Conservation (phyloP, 2,797 vertebrate species). For the Xiphorhynchus erythropygius region DNA sequence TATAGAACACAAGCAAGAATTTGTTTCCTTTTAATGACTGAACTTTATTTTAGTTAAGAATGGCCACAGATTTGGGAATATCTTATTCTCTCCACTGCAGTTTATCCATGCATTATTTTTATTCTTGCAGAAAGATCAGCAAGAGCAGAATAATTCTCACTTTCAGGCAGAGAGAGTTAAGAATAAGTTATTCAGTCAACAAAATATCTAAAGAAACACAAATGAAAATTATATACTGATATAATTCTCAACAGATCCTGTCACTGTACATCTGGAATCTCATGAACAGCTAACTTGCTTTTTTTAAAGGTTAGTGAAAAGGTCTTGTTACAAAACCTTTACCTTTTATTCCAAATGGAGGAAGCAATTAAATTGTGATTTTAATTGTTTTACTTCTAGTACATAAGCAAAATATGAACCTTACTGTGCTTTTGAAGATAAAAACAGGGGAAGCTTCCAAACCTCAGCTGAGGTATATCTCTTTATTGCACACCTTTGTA, state of each 20-base stretch:
- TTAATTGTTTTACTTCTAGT: not conserved
- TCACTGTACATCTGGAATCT: not conserved
- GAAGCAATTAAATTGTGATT: not conserved
- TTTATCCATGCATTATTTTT: not conserved
- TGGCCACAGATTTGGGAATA: not conserved
- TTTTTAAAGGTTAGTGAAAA: not conserved
- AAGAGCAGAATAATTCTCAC: not conserved
- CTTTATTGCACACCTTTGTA: not conserved
- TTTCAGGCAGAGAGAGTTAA: not conserved
- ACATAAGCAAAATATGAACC: not conserved
- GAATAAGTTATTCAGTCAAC: not conserved
- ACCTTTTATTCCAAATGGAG: not conserved
- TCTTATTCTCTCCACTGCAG: not conserved
- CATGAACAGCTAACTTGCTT: not conserved
- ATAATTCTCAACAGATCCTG: not conserved
- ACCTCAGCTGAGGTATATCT: not conserved
- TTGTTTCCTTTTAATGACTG: not conserved
- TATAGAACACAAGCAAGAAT: not conserved
- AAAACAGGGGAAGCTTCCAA: not conserved
- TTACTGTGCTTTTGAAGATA: not conserved
- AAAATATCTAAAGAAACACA: not conserved
- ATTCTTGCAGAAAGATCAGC: not conserved
- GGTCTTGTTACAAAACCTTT: not conserved
- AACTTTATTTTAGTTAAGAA: not conserved
- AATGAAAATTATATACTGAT: not conserved